Percentiles rank a stretch among this genome's conserved stretches.
phyloP scores from a whole-genome alignment of 1,140 invertebrate genomes.

The Tyrophagus putrescentiae region DNA sequence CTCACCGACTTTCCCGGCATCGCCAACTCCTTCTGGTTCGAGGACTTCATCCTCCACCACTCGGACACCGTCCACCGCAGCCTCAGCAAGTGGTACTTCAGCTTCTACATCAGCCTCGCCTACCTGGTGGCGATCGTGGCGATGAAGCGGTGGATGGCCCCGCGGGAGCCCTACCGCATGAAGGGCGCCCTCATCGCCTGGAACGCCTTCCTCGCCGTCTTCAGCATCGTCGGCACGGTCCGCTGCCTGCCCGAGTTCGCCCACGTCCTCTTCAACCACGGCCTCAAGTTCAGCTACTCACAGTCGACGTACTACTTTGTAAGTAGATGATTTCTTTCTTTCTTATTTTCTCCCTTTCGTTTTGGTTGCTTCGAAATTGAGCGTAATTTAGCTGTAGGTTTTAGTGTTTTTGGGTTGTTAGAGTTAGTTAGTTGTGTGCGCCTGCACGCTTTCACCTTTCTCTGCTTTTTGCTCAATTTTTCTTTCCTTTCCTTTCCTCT shows the following conservation, averaged over 20 bases:
- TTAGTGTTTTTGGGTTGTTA: no score
- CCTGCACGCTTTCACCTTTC: no score
- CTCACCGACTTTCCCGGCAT: conserved; percentile 6
- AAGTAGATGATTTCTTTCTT: conserved; percentile 10
- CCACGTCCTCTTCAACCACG: conserved; percentile 8
- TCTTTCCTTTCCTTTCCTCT: no score
- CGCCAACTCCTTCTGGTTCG: not conserved
- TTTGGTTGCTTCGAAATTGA: no score
- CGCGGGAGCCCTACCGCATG: conserved; percentile 49
- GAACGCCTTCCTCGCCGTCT: conserved; percentile 18
- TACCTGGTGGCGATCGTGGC: not conserved
- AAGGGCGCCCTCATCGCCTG: conserved; percentile 32
- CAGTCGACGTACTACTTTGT: conserved; percentile 17
- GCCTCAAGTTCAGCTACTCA: not conserved
- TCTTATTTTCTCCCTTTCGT: not conserved
- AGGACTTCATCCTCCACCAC: not conserved
- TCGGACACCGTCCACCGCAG: not conserved
- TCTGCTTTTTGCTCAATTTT: no score
- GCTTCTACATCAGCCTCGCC: not conserved
- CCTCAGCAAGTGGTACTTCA: not conserved
- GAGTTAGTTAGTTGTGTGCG: no score
- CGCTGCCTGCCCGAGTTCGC: conserved; percentile 19
- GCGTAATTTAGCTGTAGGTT: no score
- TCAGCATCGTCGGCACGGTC: conserved; percentile 19
- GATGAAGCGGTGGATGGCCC: not conserved